These are phyloP conservation scores for Tylochromis polylepis DNA, from an alignment of 2,113 vertebrate species.

Conservation along the genomic window DNA sequence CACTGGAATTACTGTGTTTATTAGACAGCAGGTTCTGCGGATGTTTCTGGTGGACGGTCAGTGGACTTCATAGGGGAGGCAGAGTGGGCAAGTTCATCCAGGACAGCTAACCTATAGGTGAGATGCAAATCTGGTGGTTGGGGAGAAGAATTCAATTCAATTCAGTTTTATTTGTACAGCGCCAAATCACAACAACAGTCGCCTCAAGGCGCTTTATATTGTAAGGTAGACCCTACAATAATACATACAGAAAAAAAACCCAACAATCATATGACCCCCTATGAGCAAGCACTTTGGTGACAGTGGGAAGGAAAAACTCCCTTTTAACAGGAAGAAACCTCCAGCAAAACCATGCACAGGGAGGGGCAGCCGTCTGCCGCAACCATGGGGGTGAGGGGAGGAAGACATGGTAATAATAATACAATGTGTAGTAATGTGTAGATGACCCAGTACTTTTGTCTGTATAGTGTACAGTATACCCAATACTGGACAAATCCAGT, in stretches of 20 bases:
- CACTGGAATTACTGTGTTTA: not conserved
- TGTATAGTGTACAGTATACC: accelerated
- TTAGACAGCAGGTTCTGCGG: not conserved
- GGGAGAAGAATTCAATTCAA: not conserved
- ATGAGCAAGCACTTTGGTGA: too few species aligned
- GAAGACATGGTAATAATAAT: not conserved
- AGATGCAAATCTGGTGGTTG: not conserved
- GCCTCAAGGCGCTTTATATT: not conserved
- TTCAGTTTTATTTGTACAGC: not conserved
- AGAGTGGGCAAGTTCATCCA: not conserved
- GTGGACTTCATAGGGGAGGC: not conserved
- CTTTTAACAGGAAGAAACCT: too few species aligned
- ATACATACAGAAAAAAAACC: too few species aligned
- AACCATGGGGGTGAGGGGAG: not conserved
- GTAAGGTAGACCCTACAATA: too few species aligned
- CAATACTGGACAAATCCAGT: not conserved
- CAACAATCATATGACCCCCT: too few species aligned
- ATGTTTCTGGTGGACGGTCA: not conserved
- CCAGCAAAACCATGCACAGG: too few species aligned
- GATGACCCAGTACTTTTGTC: not conserved
- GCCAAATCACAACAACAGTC: not conserved
- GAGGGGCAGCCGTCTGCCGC: too few species aligned
- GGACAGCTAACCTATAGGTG: not conserved
- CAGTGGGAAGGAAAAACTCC: too few species aligned
- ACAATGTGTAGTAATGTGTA: not conserved